Evolutionary conservation across 2,113 vertebrate species (phyloP), one percentile per base, ranked within the genome.

Genomic region (Oxygymnocypris stewartii): DNA sequence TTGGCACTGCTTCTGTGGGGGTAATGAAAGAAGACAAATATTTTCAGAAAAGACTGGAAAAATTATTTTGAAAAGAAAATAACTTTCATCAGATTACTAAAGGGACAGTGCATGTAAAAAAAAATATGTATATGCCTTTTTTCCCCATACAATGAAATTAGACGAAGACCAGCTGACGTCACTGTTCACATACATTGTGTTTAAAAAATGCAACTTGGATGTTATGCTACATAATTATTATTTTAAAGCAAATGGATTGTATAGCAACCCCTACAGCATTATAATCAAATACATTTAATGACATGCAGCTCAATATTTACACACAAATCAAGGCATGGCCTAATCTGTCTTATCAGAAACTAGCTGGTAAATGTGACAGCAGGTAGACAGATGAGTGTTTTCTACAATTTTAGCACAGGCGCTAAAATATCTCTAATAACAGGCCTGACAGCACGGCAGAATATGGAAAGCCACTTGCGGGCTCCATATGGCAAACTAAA

Each of bases 1-100:
- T 93, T 94, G 93, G 79, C 79, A 90, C 75, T 67, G 90, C 92
- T 74, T 47, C 73, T 16, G 25, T 54, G 16, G 37, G 4, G 80
- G 25, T 84, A 87, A 73, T 59, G 23, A 74, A 85, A 85, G 57
- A 59, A 14, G n/a, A 85, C 11, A 31, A 31, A 91, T 77, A 87
- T 18, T 40, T 67, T 20, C 5, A 20, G 18, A 11, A 31, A 65
- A 35, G 42, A 44, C 18, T 80, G 20, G 3, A 16, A 44, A 44
- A 69, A 42, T 4, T 42, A 0, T 37, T 61, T 40, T 61, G 5
- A 67, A 42, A 80, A 63, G 6, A 42, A 44, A 76, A n/a, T 6
- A 13, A 54, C 20, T 42, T 42, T 23, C 5, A 2, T 4, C 23
- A 47, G 49, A 76, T 2, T 71, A 37, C 20, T 40, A 73, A 40